phyloP scores from a whole-genome alignment of 2,888 invertebrate genomes.

The Caenorhabditis zanzibari region DNA sequence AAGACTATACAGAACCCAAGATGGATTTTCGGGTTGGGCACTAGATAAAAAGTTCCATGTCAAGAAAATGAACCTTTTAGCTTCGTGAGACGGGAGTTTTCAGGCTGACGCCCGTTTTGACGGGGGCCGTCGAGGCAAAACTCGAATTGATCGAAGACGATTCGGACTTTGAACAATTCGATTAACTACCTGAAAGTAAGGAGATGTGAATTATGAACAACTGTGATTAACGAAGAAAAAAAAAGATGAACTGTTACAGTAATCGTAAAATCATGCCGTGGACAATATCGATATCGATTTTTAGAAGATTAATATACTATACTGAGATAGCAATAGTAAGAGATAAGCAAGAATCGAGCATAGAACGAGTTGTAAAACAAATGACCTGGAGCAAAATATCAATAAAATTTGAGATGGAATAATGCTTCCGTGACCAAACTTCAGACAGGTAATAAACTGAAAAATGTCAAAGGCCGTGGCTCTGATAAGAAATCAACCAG shows the following conservation, averaged over 20 bases:
- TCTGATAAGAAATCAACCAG: conserved; percentile 9
- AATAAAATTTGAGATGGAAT: not conserved
- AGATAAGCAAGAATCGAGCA: no score
- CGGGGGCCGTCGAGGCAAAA: conserved; percentile 53
- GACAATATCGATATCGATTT: no score
- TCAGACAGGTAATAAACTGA: not conserved
- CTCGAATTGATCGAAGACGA: conserved; percentile 44
- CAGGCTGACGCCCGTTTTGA: conserved; percentile 47
- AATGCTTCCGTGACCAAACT: conserved; percentile 24
- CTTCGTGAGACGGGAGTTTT: conserved; percentile 17
- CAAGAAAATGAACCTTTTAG: conserved; percentile 42
- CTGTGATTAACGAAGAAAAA: not conserved
- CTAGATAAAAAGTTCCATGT: conserved; percentile 39
- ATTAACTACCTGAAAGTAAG: conserved; percentile 55
- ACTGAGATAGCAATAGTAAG: no score
- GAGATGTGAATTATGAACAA: not conserved
- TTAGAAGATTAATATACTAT: no score
- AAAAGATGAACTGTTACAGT: not conserved
- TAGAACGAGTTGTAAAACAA: no score
- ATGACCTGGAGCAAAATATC: no score
- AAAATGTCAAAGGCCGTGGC: conserved; percentile 19
- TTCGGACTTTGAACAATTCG: conserved; percentile 46
- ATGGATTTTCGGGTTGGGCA: conserved; percentile 16
- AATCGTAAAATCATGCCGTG: no score
- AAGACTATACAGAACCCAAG: conserved; percentile 37